Conservation (phyloP, 2,113 vertebrate genomes). For the Dasypus novemcinctus region DNA sequence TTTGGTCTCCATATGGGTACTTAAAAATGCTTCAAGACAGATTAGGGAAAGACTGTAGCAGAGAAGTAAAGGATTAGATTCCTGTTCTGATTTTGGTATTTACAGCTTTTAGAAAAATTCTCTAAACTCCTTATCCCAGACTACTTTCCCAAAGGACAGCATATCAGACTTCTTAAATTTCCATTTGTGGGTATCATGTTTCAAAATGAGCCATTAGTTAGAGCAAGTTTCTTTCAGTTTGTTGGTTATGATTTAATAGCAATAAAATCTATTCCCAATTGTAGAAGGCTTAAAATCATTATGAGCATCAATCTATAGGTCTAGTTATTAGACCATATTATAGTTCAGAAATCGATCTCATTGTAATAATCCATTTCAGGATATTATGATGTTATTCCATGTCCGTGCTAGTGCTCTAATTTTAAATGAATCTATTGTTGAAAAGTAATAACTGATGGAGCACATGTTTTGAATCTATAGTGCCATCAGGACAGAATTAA, state of each 20-base stretch:
- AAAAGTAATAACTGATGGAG: slow-evolving; percentile 39
- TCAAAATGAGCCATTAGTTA: slow-evolving; percentile 12
- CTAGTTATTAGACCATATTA: not conserved
- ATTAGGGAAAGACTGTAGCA: not conserved
- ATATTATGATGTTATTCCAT: not conserved
- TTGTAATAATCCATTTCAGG: slow-evolving; percentile 8
- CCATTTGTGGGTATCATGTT: not conserved
- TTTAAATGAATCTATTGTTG: slow-evolving; percentile 14
- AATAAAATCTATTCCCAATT: slow-evolving; percentile 38
- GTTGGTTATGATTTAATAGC: slow-evolving; percentile 36
- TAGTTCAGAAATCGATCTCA: slow-evolving; percentile 26
- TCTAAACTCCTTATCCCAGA: not conserved
- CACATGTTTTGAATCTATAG: slow-evolving; percentile 42
- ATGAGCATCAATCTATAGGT: not conserved
- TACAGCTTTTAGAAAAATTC: not conserved
- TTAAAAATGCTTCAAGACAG: slow-evolving; percentile 37
- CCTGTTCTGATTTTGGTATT: slow-evolving; percentile 4
- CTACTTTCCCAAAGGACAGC: not conserved
- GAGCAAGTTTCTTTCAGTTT: slow-evolving; percentile 29
- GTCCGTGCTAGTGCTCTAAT: not conserved
- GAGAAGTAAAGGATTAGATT: not conserved
- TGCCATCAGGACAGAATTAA: slow-evolving; percentile 38
- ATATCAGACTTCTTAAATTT: not conserved
- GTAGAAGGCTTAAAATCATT: slow-evolving; percentile 5
- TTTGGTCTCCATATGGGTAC: not conserved